Base-by-base conservation (phyloP, 2,113 vertebrate species). In the Neopipo cinnamomea region DNA sequence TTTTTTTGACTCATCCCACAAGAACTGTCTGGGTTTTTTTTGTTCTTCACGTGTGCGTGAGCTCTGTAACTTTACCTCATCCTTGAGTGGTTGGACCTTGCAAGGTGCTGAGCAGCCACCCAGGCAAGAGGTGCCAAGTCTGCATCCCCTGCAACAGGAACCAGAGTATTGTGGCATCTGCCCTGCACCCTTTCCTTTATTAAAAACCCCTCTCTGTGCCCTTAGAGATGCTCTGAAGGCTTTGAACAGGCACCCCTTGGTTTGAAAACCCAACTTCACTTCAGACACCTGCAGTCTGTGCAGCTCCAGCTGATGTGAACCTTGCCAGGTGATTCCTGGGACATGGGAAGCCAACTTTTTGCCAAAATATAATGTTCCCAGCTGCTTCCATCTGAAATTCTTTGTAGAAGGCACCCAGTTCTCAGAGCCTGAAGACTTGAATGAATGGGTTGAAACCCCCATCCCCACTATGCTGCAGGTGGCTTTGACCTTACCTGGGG, bases 91-190 rank as follows among this genome's bases (percentile, higher is more conserved):
- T 3, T 52, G 46, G 52, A 75, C 15, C 7, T 59, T 1, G 0
- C 31, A 25, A 75, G 23, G 35, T 82, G 46, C 46, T 67, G 52
- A 66, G 77, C 44, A 79, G 41, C 44, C 44, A 33, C 30, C 19
- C 39, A 35, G 33, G 27, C 11, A 2, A 44, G 39, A 74, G 39
- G 21, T 35, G 56, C 56, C 50, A 77, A 8, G 21, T 5, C 25
- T 19, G 8, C 4, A 17, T 24, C 27, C 33, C 31, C 30, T 42
- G 61, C 35, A 55, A 5, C 0, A 5, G 47, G 17, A 41, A 8
- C 14, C 37, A 19, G 28, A 4, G 6, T 5, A 3, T 2, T 1
- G 16, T 53, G 33, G 3, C 9, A 31, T 15, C 56, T 49, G 6
- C 35, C 55, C 70, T 46, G 12, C 7, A 1, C 8, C 21, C 14